Percentiles rank a stretch among this genome's conserved stretches.
Conservation (phyloP, 2,888 invertebrate species). For the Lepidocyrtoides sp. region DNA sequence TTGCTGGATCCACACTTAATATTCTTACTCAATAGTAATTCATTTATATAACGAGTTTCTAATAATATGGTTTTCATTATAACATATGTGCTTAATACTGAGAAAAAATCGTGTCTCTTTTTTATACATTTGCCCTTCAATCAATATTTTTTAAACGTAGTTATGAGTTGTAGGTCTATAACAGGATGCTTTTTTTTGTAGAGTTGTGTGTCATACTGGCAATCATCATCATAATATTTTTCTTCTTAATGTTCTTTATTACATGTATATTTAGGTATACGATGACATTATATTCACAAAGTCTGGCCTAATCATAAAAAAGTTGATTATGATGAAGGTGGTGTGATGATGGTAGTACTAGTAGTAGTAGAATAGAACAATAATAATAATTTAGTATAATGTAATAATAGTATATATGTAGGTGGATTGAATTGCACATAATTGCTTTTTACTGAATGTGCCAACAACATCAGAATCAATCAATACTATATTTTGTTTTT, state of each 20-base stretch:
- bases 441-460: constrained; percentile 24
- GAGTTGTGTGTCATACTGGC: constrained; percentile 45
- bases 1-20: constrained; percentile 25
- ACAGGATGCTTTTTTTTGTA: constrained; percentile 9
- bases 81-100: constrained; percentile 71
- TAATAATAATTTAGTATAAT: background rate
- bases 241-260: too few relatives aligned
- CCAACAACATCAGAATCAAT: constrained; percentile 48
- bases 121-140: constrained; percentile 64
- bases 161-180: constrained; percentile 14
- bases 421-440: constrained; percentile 44
- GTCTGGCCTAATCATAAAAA: constrained; percentile 66
- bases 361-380: constrained; percentile 42
- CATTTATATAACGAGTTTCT: constrained; percentile 8
- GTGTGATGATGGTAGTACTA: too few relatives aligned
- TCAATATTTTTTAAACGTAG: constrained; percentile 5
- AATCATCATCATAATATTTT: constrained; percentile 37
- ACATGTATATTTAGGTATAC: background rate
- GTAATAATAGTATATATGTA: background rate
- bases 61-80: constrained; percentile 2
- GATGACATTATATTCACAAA: constrained; percentile 30
- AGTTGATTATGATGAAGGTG: constrained; percentile 50
- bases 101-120: constrained; percentile 66
- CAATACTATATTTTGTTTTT: constrained; percentile 26
- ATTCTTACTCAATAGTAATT: background rate